Evolutionary conservation across 2,888 invertebrate genomes (phyloP).

Genomic region (Arrhopalites spinosus): DNA sequence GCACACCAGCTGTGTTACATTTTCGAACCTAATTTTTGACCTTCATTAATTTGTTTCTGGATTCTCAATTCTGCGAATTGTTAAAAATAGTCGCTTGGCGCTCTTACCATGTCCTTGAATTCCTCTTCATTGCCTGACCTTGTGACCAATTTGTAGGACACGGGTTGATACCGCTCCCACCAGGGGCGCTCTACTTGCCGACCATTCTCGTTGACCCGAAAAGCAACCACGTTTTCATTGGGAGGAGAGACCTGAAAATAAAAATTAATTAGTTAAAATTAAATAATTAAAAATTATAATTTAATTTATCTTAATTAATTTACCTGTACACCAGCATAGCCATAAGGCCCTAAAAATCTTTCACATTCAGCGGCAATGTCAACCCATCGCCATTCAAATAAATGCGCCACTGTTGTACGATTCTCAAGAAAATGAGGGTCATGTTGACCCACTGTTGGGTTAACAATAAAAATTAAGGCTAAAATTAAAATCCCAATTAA

Average conservation of each 20-base stretch:
- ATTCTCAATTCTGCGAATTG: no score
- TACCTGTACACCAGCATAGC: conserved; percentile 41
- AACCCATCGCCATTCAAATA: conserved; percentile 43
- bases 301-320: no score
- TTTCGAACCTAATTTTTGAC: conserved; percentile 61
- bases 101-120: conserved; percentile 72
- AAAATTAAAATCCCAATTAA: no score
- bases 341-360: conserved; percentile 36
- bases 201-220: not conserved
- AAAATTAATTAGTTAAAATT: not conserved
- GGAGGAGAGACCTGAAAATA: conserved; percentile 18
- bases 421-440: no score
- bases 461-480: no score
- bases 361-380: conserved; percentile 41
- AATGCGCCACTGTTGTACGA: conserved; percentile 29
- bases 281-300: no score
- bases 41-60: no score
- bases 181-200: conserved; percentile 17
- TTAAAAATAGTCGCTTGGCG: no score
- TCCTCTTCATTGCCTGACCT: conserved; percentile 77
- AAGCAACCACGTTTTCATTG: conserved; percentile 31
- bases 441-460: no score
- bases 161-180: conserved; percentile 81
- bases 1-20: conserved; percentile 80
- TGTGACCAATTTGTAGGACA: conserved; percentile 76